A percentile compares a stretch with the other conserved stretches of the same genome.
Conservation (phyloP, 2,888 invertebrate genomes). For the Gerris lacustris region DNA sequence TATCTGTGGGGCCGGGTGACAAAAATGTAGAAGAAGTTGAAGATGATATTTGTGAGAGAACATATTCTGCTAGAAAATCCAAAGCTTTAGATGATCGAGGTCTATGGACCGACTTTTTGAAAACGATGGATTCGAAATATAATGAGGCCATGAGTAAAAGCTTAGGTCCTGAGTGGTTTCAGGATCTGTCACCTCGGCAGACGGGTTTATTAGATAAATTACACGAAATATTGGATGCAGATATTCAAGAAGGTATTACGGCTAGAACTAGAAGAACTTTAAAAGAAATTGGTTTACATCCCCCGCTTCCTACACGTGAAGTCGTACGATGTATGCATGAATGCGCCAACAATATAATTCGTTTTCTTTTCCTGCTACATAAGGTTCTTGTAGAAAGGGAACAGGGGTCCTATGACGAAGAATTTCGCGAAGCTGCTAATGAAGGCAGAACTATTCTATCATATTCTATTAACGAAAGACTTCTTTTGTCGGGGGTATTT, state of each 20-base stretch:
- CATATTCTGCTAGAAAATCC: background rate
- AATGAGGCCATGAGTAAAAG: conserved; percentile 1
- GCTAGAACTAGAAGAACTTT: background rate
- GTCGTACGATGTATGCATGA: background rate
- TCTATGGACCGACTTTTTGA: background rate
- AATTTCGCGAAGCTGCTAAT: conserved; percentile 10
- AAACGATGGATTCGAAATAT: background rate
- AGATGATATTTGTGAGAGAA: background rate
- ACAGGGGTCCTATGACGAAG: conserved; percentile 18
- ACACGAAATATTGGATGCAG: background rate
- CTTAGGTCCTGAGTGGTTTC: conserved; percentile 25
- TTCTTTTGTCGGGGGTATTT: conserved; percentile 24
- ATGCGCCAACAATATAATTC: background rate
- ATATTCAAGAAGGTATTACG: background rate
- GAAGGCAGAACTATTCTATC: background rate
- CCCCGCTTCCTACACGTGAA: background rate
- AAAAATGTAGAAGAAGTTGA: background rate
- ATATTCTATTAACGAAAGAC: conserved; percentile 23
- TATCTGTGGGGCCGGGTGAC: background rate
- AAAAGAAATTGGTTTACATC: background rate
- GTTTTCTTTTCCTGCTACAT: conserved; percentile 21
- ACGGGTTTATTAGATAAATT: background rate
- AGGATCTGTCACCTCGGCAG: conserved; percentile 23
- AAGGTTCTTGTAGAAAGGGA: conserved; percentile 18
- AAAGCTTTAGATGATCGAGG: background rate